Evolutionary conservation across 1,140 invertebrate species (phyloP), one percentile per base, ranked within the genome.

Genomic region (Dolichoris vasculosae): DNA sequence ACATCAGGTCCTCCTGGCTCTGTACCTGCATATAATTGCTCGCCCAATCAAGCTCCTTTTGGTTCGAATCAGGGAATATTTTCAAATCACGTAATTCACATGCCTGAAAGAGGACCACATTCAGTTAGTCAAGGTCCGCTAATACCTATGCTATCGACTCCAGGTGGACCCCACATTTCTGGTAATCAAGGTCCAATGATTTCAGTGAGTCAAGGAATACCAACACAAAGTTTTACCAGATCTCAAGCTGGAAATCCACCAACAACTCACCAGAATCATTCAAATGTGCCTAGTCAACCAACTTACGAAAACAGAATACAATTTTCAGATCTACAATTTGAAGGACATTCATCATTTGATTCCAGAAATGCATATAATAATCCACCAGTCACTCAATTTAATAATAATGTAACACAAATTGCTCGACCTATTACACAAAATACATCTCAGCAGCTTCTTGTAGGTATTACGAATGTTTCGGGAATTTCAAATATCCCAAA

Each of bases 221-320:
- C 51, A 51, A 23, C 63, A 48, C 84, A 43, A 82, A 59, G 20
- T 64, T 85, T 85, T 55, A 26, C 7, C 55, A 30, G 80, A 78
- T 26, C 79, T 13, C 80, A 76, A 71, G 63, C 63, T 59, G 23
- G 46, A 59, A 78, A 67, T 82, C 35, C 51, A 82, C 23, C 80
- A 51, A 51, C 75, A 82, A 77, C 86, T 77, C 91, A 89, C 59
- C 87, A 87, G 20, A 89, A 85, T 77, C 90, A 89, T 82, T 87
- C 88, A 20, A 89, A 87, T 55, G 35, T 89, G 73, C 81, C 89
- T 83, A 89, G 79, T 86, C 90, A 90, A 78, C 46, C 88, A 2
- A 67, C 76, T 17, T 93, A 90, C 48, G 91, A 93, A n/a, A 90
- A 89, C 46, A 88, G 90, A 83, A 86, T 85, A 23, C 86, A 77